phyloP scores from a whole-genome alignment of 2,888 invertebrate species.

The Heliconius aoede region DNA sequence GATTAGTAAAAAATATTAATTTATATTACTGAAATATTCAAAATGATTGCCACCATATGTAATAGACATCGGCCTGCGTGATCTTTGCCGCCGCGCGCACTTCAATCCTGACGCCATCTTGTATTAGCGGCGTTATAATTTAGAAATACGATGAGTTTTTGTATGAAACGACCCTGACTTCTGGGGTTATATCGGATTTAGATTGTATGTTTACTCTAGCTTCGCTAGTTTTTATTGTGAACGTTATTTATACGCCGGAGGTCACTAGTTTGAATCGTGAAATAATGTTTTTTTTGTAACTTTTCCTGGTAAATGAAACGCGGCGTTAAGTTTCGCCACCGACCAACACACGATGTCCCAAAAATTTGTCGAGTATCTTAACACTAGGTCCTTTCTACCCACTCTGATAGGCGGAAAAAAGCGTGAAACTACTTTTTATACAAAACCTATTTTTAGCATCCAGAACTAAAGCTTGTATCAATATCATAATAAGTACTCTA shows the following conservation, averaged over 20 bases:
- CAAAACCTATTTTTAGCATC: not conserved
- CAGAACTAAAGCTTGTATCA: not conserved
- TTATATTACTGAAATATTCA: not conserved
- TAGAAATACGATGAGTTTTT: conserved; percentile 50
- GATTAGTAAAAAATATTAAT: no score
- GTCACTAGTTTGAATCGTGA: conserved; percentile 1
- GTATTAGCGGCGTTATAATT: conserved; percentile 54
- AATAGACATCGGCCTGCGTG: conserved; percentile 52
- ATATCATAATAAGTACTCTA: conserved; percentile 9
- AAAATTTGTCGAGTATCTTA: no score
- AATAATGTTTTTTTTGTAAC: no score
- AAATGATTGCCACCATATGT: conserved; percentile 42
- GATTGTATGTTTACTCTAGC: conserved; percentile 47
- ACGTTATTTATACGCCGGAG: conserved; percentile 2
- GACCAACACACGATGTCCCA: no score
- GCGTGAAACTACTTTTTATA: not conserved
- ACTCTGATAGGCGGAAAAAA: no score
- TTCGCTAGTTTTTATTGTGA: conserved; percentile 16
- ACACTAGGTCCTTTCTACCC: no score
- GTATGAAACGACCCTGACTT: conserved; percentile 51
- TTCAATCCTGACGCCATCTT: conserved; percentile 51
- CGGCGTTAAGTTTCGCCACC: no score
- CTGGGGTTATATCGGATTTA: conserved; percentile 48
- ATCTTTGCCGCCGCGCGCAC: conserved; percentile 50
- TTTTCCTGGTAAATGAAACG: no score